Percentiles rank a stretch among this genome's conserved stretches.
Conservation (phyloP, 1,140 invertebrate species). For the Pollicipes pollicipes region DNA sequence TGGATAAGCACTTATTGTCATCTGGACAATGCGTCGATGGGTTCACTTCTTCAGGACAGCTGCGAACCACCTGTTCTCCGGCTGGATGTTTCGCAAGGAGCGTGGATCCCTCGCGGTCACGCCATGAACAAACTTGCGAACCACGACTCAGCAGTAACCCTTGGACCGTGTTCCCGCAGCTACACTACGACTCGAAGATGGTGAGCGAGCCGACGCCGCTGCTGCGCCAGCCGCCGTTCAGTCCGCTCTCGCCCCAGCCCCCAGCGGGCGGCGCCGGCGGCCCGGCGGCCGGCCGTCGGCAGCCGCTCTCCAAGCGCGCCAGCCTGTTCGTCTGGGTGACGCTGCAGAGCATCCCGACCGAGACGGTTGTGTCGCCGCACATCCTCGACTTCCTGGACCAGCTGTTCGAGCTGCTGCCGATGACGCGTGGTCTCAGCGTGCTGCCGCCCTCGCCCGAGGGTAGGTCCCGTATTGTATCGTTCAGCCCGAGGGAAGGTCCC, state of each 20-base stretch:
- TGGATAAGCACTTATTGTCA: no score
- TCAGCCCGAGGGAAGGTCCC: no score
- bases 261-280: no score
- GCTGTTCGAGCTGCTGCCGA: conserved; percentile 77
- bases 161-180: conserved; percentile 14
- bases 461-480: no score
- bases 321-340: conserved; percentile 90
- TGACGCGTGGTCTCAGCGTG: conserved; percentile 20
- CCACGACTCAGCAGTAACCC: no score
- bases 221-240: not conserved
- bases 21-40: no score
- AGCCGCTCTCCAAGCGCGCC: conserved; percentile 54
- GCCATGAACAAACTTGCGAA: no score
- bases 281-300: no score
- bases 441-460: not conserved
- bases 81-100: no score
- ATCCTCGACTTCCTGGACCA: conserved; percentile 88
- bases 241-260: not conserved
- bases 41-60: no score
- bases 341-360: conserved; percentile 84
- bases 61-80: no score
- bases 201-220: conserved; percentile 8
- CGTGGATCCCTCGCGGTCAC: no score
- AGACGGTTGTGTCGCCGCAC: conserved; percentile 85
- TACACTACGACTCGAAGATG: conserved; percentile 24